Percentiles rank a stretch among this genome's conserved stretches.
These are phyloP conservation scores for Corythornis madagascariensis DNA, from an alignment of 2,113 vertebrate species.

Conservation along the genomic window DNA sequence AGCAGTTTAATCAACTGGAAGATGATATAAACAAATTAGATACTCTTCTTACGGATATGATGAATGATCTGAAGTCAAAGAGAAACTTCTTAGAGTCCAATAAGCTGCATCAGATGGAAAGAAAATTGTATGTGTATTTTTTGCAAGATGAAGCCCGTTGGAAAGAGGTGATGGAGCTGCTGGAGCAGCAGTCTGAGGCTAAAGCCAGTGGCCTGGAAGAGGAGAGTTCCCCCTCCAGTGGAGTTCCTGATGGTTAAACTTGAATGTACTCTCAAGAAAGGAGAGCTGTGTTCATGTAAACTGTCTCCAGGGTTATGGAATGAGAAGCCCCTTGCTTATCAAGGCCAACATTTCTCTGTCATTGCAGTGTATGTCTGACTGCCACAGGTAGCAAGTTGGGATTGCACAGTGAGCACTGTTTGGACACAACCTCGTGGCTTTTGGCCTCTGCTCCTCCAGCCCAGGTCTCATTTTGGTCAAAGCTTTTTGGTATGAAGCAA, in stretches of 20 bases:
- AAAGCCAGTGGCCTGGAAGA: conserved; percentile 50
- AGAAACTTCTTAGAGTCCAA: conserved; percentile 80
- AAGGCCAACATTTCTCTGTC: neutral
- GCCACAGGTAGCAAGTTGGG: neutral
- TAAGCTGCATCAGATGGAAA: conserved; percentile 79
- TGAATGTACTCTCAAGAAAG: neutral
- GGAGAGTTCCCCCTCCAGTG: neutral
- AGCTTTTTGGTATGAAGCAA: neutral
- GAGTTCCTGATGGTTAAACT: neutral
- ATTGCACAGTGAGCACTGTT: neutral
- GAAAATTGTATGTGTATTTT: conserved; percentile 89
- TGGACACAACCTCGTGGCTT: neutral
- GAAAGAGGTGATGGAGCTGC: conserved; percentile 82
- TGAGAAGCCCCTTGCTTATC: neutral
- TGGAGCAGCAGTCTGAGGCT: conserved; percentile 76
- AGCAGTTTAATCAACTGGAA: conserved; percentile 79
- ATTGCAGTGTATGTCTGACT: neutral
- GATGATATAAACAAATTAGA: conserved; percentile 80
- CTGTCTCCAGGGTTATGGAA: neutral
- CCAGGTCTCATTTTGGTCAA: neutral
- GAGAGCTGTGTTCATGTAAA: neutral
- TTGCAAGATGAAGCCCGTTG: conserved; percentile 82
- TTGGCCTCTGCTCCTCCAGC: neutral
- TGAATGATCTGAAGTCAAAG: conserved; percentile 84
- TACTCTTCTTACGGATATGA: conserved; percentile 78